Evolutionary conservation across 2,113 vertebrate genomes (phyloP).

Genomic region (Chloropsis cyanopogon): DNA sequence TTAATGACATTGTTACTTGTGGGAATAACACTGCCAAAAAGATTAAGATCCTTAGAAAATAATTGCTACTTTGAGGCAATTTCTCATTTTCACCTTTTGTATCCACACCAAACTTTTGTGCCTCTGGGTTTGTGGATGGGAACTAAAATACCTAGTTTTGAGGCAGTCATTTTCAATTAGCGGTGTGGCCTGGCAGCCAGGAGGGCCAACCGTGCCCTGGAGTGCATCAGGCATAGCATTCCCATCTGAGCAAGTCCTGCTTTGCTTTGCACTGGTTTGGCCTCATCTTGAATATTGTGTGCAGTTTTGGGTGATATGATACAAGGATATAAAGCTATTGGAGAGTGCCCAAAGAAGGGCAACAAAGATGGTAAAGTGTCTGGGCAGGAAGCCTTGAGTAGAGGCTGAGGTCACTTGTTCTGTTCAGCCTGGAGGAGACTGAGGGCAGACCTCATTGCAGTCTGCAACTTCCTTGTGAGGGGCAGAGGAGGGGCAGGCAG

Average conservation of each 20-base stretch:
- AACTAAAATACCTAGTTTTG: neutral
- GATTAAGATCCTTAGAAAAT: neutral
- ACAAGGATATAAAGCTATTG: neutral
- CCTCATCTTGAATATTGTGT: neutral
- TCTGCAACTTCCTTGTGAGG: neutral
- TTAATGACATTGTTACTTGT: neutral
- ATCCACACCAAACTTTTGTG: neutral
- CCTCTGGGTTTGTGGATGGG: neutral
- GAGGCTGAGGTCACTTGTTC: neutral
- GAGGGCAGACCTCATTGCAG: neutral
- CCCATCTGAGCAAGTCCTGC: neutral
- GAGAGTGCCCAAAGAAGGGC: neutral
- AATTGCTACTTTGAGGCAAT: neutral
- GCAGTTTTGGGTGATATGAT: neutral
- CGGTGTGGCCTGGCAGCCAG: neutral
- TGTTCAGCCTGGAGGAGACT: neutral
- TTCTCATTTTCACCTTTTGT: neutral
- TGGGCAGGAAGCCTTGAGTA: neutral
- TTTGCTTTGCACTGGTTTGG: accelerated
- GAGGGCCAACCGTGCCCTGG: accelerated
- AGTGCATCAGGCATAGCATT: neutral
- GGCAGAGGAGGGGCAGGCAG: neutral
- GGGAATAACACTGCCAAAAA: neutral
- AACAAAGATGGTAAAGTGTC: neutral
- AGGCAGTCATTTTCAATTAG: neutral